These are phyloP conservation scores for Centruroides vittatus DNA, from an alignment of 1,140 invertebrate species.

Conservation along the genomic window DNA sequence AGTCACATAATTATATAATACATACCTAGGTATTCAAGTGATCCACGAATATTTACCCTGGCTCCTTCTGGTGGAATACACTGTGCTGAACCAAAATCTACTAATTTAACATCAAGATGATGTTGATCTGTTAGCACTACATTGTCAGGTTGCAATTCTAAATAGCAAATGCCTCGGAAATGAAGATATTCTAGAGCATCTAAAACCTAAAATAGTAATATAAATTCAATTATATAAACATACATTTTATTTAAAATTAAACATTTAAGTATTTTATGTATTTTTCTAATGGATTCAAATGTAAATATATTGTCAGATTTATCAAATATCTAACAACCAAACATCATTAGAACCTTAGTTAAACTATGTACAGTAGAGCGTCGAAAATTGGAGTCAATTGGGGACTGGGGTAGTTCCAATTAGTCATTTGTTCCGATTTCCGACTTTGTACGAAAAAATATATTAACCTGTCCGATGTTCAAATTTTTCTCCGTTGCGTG, in stretches of 20 bases:
- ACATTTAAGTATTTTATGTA: neutral
- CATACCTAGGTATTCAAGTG: constrained; percentile 23
- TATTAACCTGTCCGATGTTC: no score
- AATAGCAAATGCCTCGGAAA: constrained; percentile 76
- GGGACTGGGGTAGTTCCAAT: no score
- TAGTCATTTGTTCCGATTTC: no score
- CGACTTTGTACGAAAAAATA: no score
- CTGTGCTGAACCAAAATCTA: constrained; percentile 75
- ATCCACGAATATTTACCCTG: constrained; percentile 34
- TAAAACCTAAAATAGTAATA: constrained; percentile 34
- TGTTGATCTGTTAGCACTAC: constrained; percentile 78
- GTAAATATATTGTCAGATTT: no score
- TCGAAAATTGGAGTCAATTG: no score
- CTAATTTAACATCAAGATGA: constrained; percentile 66
- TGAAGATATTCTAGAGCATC: constrained; percentile 83
- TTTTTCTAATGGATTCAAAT: no score
- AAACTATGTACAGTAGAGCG: no score
- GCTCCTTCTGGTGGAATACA: constrained; percentile 64
- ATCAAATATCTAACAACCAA: no score
- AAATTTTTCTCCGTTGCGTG: no score
- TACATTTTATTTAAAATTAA: neutral
- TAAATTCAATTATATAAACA: neutral
- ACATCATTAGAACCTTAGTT: no score
- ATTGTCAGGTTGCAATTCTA: constrained; percentile 93
- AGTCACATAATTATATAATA: no score